Evolutionary conservation across 1,140 invertebrate species (phyloP).

Genomic region (Drosophila nikananu): DNA sequence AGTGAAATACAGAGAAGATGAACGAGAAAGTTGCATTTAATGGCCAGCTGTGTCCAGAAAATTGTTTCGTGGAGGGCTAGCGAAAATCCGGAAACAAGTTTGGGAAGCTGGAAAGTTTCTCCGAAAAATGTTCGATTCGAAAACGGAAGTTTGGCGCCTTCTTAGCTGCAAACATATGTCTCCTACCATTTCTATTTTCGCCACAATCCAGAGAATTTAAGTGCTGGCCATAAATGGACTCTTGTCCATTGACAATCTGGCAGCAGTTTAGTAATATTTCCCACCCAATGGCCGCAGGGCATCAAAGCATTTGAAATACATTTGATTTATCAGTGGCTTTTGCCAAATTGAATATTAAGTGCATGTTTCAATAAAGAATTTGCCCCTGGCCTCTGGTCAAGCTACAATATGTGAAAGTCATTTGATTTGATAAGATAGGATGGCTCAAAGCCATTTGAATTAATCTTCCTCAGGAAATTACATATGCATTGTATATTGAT

Average conservation of each 20-base stretch:
- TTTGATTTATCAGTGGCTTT: slow-evolving; percentile 23
- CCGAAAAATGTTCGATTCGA: slow-evolving; percentile 35
- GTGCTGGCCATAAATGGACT: slow-evolving; percentile 9
- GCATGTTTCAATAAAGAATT: slow-evolving; percentile 20
- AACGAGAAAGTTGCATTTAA: slow-evolving; percentile 30
- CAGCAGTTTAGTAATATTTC: slow-evolving; percentile 19
- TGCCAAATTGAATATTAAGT: slow-evolving; percentile 31
- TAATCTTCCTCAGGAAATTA: neutral
- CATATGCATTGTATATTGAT: neutral
- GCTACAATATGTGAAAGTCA: slow-evolving; percentile 18
- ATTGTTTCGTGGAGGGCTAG: slow-evolving; percentile 4
- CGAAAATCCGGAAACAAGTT: slow-evolving; percentile 34
- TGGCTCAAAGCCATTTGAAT: slow-evolving; percentile 6
- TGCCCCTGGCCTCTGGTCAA: too few relatives aligned
- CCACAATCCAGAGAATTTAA: slow-evolving; percentile 9
- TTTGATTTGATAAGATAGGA: slow-evolving; percentile 24
- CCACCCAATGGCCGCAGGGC: neutral
- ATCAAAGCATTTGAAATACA: slow-evolving; percentile 7
- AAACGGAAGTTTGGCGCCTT: slow-evolving; percentile 42
- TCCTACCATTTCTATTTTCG: neutral
- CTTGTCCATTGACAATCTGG: slow-evolving; percentile 21
- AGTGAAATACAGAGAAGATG: neutral
- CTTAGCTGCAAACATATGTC: slow-evolving; percentile 32
- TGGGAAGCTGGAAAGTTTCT: slow-evolving; percentile 39
- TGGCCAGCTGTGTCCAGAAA: slow-evolving; percentile 45